Evolutionary conservation across 2,797 vertebrate species (phyloP).

Genomic region (Pseudocheirus occidentalis): DNA sequence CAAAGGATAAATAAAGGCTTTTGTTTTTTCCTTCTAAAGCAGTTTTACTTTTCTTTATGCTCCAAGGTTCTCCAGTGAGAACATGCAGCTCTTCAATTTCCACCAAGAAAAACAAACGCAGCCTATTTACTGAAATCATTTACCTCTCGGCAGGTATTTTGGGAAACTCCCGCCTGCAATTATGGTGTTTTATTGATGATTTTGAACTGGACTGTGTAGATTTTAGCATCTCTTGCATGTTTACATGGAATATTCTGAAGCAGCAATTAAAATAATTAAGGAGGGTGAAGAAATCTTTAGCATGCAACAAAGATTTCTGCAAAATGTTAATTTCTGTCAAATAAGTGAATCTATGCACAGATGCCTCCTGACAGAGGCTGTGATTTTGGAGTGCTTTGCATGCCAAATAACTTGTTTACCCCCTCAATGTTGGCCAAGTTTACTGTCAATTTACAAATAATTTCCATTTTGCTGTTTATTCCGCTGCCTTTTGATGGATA

Average conservation of each 20-base stretch:
- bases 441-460: slow-evolving; percentile 95
- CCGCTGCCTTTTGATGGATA: slow-evolving; percentile 93
- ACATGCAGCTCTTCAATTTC: slow-evolving; percentile 31
- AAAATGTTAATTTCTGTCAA: slow-evolving; percentile 94
- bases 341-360: slow-evolving; percentile 92
- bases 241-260: slow-evolving; percentile 85
- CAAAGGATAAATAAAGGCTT: slow-evolving; percentile 24
- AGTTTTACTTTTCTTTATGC: slow-evolving; percentile 24
- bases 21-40: slow-evolving; percentile 50
- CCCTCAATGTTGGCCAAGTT: slow-evolving; percentile 91
- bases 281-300: slow-evolving; percentile 89
- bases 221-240: slow-evolving; percentile 85
- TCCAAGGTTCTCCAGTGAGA: slow-evolving; percentile 47
- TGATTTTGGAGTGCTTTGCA: slow-evolving; percentile 87
- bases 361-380: slow-evolving; percentile 90
- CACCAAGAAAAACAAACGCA: slow-evolving; percentile 48
- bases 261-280: slow-evolving; percentile 94
- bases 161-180: slow-evolving; percentile 63
- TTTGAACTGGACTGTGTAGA: slow-evolving; percentile 79
- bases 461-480: slow-evolving; percentile 95
- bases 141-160: slow-evolving; percentile 44
- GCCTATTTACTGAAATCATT: slow-evolving; percentile 69
- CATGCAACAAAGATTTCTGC: slow-evolving; percentile 90
- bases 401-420: slow-evolving; percentile 89
- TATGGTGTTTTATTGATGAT: slow-evolving; percentile 73